These are phyloP conservation scores for Corydoras maculifer DNA, from an alignment of 2,113 vertebrate species.

Conservation along the genomic window DNA sequence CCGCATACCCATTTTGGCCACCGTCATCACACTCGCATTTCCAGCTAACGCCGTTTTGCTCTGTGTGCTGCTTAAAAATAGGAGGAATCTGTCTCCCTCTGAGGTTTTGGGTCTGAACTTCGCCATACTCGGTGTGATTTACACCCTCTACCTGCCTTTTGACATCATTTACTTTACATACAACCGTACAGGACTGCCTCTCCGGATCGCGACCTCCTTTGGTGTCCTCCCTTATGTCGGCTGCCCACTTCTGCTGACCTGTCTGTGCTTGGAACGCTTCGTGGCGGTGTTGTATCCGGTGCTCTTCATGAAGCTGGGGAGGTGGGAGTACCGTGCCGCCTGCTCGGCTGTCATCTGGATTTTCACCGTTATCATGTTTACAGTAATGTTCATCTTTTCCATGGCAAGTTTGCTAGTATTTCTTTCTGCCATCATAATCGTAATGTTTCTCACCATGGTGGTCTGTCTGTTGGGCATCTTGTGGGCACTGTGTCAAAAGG, in stretches of 20 bases:
- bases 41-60: conserved; percentile 38
- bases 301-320: conserved; percentile 45
- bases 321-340: conserved; percentile 38
- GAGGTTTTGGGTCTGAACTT: conserved; percentile 49
- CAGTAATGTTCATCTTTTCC: neutral
- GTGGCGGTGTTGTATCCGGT: conserved; percentile 42
- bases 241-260: conserved; percentile 54
- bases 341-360: conserved; percentile 47
- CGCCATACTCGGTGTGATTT: conserved; percentile 35
- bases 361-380: conserved; percentile 36
- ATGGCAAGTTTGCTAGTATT: neutral
- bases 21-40: conserved; percentile 22
- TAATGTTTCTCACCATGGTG: conserved; percentile 49
- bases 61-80: conserved; percentile 40
- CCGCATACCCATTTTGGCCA: conserved; percentile 17
- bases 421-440: conserved; percentile 33
- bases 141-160: conserved; percentile 38
- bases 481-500: conserved; percentile 34
- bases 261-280: conserved; percentile 59
- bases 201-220: neutral
- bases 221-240: conserved; percentile 43
- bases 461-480: conserved; percentile 42
- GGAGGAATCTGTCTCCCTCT: conserved; percentile 33
- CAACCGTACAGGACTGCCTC: neutral
- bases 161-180: conserved; percentile 9